phyloP scores from a whole-genome alignment of 2,888 invertebrate species.

The Scaptomyza caliginosa region DNA sequence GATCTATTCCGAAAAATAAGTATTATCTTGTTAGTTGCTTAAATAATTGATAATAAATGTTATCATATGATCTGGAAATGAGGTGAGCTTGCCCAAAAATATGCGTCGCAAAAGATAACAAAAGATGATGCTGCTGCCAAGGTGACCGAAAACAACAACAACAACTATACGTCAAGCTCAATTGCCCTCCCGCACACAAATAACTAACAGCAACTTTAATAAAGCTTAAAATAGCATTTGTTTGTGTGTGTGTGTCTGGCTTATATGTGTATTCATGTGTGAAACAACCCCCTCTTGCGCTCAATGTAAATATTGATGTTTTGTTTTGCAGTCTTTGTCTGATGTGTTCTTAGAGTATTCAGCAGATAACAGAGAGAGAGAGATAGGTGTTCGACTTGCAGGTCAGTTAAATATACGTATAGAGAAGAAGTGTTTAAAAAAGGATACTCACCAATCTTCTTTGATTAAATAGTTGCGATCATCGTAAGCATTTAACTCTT shows the following conservation, averaged over 20 bases:
- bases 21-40: not conserved
- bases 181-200: conserved; percentile 35
- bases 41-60: not conserved
- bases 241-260: conserved; percentile 5
- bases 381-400: not conserved
- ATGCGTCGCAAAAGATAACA: conserved; percentile 40
- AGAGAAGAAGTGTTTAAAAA: not conserved
- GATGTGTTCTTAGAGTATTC: not conserved
- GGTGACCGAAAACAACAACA: conserved; percentile 34
- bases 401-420: not conserved
- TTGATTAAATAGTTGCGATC: conserved; percentile 83
- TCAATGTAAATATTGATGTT: conserved; percentile 19
- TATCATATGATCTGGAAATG: conserved; percentile 5
- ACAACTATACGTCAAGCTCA: conserved; percentile 46
- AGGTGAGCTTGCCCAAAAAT: conserved; percentile 1
- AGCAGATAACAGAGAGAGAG: not conserved
- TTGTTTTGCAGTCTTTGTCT: not conserved
- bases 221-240: conserved; percentile 35
- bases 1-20: not conserved
- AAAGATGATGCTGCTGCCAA: conserved; percentile 44
- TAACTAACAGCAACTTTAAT: conserved; percentile 58
- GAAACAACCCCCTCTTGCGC: not conserved
- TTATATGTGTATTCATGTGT: conserved; percentile 12
- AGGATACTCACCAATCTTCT: conserved; percentile 82
- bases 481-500: conserved; percentile 83